These are phyloP conservation scores for Acanthisitta chloris DNA, from an alignment of 2,113 vertebrate genomes.

Conservation along the genomic window DNA sequence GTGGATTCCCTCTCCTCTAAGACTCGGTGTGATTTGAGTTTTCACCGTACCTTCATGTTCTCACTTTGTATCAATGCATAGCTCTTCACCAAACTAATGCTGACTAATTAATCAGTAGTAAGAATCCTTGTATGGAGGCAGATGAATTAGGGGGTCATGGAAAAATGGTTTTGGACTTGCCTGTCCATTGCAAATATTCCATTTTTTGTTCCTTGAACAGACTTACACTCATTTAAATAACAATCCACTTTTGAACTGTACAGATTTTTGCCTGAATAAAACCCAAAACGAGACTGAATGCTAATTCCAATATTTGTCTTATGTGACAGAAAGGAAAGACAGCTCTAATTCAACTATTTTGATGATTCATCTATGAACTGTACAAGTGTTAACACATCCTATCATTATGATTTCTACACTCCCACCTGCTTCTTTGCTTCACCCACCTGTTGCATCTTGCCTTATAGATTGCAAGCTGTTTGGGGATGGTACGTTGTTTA, in stretches of 20 bases:
- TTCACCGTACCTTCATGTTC: neutral
- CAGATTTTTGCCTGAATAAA: neutral
- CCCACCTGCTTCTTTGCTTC: constrained; percentile 43
- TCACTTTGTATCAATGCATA: neutral
- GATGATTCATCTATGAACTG: constrained; percentile 42
- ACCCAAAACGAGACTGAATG: neutral
- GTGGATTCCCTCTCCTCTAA: neutral
- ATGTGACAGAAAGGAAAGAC: neutral
- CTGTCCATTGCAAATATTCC: neutral
- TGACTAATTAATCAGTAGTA: neutral
- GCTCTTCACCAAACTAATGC: neutral
- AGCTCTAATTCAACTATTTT: neutral
- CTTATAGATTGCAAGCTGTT: constrained; percentile 34
- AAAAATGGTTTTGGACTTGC: neutral
- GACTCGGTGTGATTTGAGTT: neutral
- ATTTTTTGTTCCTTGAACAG: neutral
- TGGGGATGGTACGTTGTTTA: neutral
- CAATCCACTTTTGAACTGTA: neutral
- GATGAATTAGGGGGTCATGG: neutral
- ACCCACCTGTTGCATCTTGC: constrained; percentile 59
- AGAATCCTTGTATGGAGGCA: neutral
- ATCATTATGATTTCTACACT: constrained; percentile 30
- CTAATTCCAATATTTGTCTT: neutral
- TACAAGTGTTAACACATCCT: constrained; percentile 53
- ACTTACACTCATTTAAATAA: neutral